Conservation (phyloP, 2,888 invertebrate species). For the Rhabditoides inermis region DNA sequence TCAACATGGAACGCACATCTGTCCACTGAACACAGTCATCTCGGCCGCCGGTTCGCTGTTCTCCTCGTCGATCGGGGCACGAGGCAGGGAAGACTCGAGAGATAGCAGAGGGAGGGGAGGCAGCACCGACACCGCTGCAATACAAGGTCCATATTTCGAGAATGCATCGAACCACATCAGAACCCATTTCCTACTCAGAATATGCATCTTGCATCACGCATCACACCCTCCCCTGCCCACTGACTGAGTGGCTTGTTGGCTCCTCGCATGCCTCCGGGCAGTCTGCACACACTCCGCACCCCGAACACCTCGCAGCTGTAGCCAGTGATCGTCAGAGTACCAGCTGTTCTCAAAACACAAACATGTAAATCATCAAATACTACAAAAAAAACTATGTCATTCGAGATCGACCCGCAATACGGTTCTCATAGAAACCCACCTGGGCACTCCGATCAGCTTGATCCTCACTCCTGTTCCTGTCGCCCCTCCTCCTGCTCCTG, state of each 20-base stretch:
- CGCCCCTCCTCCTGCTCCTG: too few relatives aligned
- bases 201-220: not conserved
- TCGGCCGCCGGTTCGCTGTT: constrained; percentile 41
- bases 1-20: constrained; percentile 24
- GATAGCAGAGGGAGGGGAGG: constrained; percentile 21
- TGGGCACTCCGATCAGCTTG: constrained; percentile 40
- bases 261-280: constrained; percentile 17
- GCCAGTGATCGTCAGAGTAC: constrained; percentile 39
- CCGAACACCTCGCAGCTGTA: constrained; percentile 45
- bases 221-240: too few relatives aligned
- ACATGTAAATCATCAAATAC: not conserved
- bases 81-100: constrained; percentile 32
- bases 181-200: not conserved
- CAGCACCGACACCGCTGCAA: constrained; percentile 23
- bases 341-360: constrained; percentile 27
- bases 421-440: constrained; percentile 13
- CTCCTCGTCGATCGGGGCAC: constrained; percentile 41
- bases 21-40: constrained; percentile 45
- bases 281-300: constrained; percentile 39
- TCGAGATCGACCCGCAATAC: not conserved
- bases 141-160: not conserved
- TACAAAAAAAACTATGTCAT: not conserved
- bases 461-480: constrained; percentile 23
- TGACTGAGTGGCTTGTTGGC: too few relatives aligned
- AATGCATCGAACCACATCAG: not conserved